These are phyloP conservation scores for Psephotus haematonotus DNA, from an alignment of 2,113 vertebrate species.

Conservation along the genomic window DNA sequence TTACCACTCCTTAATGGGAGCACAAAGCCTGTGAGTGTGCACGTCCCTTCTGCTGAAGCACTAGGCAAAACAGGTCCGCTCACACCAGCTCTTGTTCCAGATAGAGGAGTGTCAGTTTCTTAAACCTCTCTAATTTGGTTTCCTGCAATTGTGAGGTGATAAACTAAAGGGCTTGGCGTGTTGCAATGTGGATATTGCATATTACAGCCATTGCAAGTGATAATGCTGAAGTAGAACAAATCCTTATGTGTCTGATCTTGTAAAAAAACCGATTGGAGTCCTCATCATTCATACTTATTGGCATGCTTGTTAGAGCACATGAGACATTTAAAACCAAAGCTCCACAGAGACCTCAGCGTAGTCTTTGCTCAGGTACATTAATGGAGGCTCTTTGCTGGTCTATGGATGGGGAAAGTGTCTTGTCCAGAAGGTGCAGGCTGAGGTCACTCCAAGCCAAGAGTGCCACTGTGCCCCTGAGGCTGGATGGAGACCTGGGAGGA, in stretches of 20 bases:
- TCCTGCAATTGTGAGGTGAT: neutral
- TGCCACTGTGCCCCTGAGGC: neutral
- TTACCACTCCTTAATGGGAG: neutral
- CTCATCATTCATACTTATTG: neutral
- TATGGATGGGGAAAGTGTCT: neutral
- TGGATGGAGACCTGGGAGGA: neutral
- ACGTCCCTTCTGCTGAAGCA: neutral
- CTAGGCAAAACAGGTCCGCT: neutral
- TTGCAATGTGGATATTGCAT: neutral
- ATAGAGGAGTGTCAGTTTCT: neutral
- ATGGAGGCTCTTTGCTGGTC: neutral
- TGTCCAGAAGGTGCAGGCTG: neutral
- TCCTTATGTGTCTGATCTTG: neutral
- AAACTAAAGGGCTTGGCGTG: neutral
- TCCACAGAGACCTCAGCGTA: neutral
- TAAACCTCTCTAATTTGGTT: neutral
- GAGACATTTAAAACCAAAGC: neutral
- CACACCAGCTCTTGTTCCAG: neutral
- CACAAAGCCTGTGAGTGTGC: neutral
- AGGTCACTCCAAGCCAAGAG: neutral
- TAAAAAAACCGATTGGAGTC: neutral
- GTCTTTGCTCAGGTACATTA: neutral
- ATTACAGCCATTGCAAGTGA: neutral
- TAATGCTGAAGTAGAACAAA: neutral
- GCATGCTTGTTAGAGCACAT: neutral